These are phyloP conservation scores for Catostomus latipinnis DNA, from an alignment of 2,797 vertebrate genomes.

Conservation along the genomic window DNA sequence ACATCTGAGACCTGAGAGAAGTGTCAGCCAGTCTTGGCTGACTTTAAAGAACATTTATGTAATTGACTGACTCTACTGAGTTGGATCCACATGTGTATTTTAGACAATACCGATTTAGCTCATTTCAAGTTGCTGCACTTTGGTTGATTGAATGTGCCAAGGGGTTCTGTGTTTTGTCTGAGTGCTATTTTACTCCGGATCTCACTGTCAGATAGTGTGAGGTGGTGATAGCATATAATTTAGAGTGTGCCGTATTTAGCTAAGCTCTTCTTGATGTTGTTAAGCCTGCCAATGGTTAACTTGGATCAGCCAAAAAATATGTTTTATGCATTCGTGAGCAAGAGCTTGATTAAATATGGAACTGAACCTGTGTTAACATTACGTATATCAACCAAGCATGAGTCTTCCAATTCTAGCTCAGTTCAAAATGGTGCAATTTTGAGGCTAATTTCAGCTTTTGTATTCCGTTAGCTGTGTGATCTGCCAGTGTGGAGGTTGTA, in stretches of 20 bases:
- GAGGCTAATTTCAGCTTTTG: neutral
- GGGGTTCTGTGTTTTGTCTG: conserved; percentile 2
- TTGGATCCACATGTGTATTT: no score
- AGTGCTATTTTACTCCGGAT: conserved; percentile 47
- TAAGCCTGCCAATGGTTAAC: conserved; percentile 59
- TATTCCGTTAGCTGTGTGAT: neutral
- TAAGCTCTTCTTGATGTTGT: conserved; percentile 55
- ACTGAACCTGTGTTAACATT: neutral
- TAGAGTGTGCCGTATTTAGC: conserved; percentile 74
- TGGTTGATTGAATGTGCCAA: neutral
- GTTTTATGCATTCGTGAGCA: conserved; percentile 5
- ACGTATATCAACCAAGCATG: neutral
- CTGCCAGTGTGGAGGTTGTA: conserved; percentile 1
- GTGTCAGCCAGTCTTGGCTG: conserved; percentile 12
- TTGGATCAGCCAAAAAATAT: neutral
- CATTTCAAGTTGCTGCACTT: neutral
- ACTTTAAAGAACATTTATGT: no score
- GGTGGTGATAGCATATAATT: conserved; percentile 63
- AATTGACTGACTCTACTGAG: no score
- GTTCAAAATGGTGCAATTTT: neutral
- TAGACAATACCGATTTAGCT: neutral
- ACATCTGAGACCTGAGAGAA: conserved; percentile 23
- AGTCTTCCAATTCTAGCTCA: neutral
- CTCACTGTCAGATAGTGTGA: conserved; percentile 58
- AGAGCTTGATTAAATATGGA: neutral